phyloP scores from a whole-genome alignment of 2,113 vertebrate species.

The Centropus unirufus region DNA sequence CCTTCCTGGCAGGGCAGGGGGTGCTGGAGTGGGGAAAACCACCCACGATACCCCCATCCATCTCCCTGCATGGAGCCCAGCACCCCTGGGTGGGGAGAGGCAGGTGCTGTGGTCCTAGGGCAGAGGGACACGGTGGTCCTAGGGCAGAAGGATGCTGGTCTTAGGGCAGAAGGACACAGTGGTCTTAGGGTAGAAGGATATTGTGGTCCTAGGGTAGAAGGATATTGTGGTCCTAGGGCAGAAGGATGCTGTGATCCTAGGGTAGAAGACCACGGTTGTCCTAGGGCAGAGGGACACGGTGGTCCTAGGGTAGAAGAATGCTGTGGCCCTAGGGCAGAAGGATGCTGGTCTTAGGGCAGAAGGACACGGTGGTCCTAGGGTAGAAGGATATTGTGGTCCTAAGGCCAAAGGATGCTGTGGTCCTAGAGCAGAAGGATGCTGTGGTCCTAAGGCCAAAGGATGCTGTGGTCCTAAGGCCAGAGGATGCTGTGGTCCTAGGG shows the following conservation, averaged over 20 bases:
- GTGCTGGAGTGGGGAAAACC: neutral
- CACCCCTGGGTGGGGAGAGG: neutral
- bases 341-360: no score
- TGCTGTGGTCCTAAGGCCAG: no score
- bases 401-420: no score
- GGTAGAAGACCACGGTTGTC: neutral
- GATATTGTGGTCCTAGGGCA: no score
- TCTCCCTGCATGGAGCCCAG: neutral
- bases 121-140: neutral
- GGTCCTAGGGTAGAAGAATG: no score
- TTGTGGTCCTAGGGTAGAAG: neutral
- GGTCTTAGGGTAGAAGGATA: neutral
- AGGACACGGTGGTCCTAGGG: neutral
- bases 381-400: neutral
- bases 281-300: neutral
- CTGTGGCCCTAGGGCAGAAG: neutral
- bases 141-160: neutral
- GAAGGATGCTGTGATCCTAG: neutral
- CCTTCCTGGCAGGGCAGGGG: neutral
- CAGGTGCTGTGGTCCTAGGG: neutral
- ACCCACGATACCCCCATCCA: rapidly evolving
- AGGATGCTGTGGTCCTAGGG: no score
- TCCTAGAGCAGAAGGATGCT: no score
- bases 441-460: neutral
- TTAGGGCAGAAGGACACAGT: neutral